phyloP scores from a whole-genome alignment of 2,888 invertebrate genomes.

The Eristalis intricaria region DNA sequence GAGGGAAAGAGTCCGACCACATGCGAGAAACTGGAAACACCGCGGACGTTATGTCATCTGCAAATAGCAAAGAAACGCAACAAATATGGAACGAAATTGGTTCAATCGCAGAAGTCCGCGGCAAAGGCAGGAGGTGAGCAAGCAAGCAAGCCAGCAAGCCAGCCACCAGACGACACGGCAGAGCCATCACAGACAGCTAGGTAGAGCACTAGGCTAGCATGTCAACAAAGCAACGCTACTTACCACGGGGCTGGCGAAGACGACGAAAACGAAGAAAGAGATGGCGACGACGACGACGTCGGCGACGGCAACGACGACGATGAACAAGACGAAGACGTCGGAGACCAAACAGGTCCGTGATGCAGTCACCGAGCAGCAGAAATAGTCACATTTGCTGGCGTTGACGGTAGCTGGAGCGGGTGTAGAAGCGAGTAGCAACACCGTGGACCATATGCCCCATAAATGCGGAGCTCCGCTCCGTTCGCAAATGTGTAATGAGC shows the following conservation, averaged over 20 bases:
- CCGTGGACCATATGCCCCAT: conserved; percentile 70
- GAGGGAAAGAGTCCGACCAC: conserved; percentile 36
- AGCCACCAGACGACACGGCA: conserved; percentile 14
- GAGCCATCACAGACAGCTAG: conserved; percentile 54
- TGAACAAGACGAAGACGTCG: conserved; percentile 27
- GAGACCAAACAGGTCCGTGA: conserved; percentile 69
- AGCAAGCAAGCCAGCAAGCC: conserved; percentile 31
- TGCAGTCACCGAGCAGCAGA: conserved; percentile 63
- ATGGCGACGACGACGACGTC: conserved; percentile 4
- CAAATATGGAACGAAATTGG: conserved; percentile 70
- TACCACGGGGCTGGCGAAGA: conserved; percentile 41
- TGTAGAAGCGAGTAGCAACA: conserved; percentile 2
- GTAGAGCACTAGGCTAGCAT: conserved; percentile 74
- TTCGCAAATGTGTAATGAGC: conserved; percentile 67
- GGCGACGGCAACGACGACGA: conserved; percentile 16
- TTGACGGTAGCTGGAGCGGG: conserved; percentile 4
- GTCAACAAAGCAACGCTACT: conserved; percentile 66
- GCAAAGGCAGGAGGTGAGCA: conserved; percentile 18
- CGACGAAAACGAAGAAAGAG: conserved; percentile 26
- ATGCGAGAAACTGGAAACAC: conserved; percentile 71
- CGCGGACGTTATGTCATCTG: conserved; percentile 72
- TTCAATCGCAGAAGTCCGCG: conserved; percentile 66
- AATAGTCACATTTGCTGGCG: conserved; percentile 45
- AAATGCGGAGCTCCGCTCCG: conserved; percentile 53
- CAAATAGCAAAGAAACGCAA: conserved; percentile 72